Evolutionary conservation across 2,888 invertebrate species (phyloP).

Genomic region (Deilephila elpenor): DNA sequence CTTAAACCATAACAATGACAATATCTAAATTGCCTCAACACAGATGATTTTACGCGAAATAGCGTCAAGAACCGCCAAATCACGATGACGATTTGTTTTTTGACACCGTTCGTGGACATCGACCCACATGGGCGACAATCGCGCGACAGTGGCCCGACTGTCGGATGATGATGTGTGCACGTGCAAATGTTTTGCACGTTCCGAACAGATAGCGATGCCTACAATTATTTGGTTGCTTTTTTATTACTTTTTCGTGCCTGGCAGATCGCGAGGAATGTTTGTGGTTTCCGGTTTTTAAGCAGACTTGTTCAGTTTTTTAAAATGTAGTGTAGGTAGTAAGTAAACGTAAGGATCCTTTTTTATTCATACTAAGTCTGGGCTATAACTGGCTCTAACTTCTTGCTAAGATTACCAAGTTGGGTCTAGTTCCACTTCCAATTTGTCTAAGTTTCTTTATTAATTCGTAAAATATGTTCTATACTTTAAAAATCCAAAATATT

Average conservation of each 20-base stretch:
- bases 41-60: slow-evolving; percentile 5
- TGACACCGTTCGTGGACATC: slow-evolving; percentile 65
- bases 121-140: slow-evolving; percentile 44
- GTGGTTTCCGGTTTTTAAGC: not conserved
- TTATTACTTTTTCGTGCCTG: not conserved
- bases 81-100: slow-evolving; percentile 63
- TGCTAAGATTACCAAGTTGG: too few species aligned
- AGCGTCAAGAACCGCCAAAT: slow-evolving; percentile 47
- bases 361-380: too few species aligned
- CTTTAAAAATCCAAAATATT: too few species aligned
- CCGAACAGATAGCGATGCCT: not conserved
- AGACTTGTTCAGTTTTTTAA: too few species aligned
- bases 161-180: slow-evolving; percentile 22
- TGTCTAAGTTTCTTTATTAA: too few species aligned
- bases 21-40: too few species aligned
- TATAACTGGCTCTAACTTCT: too few species aligned
- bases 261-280: not conserved
- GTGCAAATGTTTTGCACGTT: slow-evolving; percentile 17
- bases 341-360: too few species aligned
- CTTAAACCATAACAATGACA: too few species aligned
- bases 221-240: not conserved
- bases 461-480: too few species aligned
- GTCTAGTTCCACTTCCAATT: too few species aligned
- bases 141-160: slow-evolving; percentile 32
- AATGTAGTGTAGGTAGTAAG: too few species aligned